phyloP scores from a whole-genome alignment of 2,797 vertebrate genomes.

The Cephalopachus bancanus region DNA sequence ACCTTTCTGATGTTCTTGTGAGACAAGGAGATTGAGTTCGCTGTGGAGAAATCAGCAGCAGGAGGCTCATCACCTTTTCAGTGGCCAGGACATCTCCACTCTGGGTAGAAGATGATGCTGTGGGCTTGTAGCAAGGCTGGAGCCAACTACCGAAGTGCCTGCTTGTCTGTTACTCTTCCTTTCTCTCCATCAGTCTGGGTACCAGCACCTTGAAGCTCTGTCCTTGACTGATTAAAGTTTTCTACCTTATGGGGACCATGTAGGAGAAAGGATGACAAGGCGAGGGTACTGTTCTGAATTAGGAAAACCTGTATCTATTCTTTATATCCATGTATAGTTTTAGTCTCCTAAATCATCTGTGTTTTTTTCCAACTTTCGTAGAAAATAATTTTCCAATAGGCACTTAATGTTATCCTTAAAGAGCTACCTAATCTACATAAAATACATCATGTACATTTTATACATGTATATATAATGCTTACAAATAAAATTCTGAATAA shows the following conservation, averaged over 20 bases:
- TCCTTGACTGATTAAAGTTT: background rate
- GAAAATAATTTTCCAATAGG: conserved; percentile 22
- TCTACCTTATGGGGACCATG: background rate
- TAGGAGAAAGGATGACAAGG: background rate
- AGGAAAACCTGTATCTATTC: background rate
- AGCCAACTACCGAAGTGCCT: background rate
- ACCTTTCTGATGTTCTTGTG: conserved; percentile 96
- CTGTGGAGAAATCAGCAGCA: background rate
- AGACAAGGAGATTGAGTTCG: conserved; percentile 80
- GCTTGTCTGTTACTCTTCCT: background rate
- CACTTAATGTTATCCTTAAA: background rate
- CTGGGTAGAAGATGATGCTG: accelerated
- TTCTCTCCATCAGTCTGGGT: background rate
- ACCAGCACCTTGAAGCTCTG: background rate
- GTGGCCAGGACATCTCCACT: background rate
- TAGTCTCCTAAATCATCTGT: background rate
- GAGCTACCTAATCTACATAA: conserved; percentile 59
- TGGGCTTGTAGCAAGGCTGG: accelerated
- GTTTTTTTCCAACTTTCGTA: background rate
- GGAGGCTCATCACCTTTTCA: background rate
- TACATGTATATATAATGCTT: conserved; percentile 69
- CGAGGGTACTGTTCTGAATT: background rate
- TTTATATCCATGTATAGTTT: background rate
- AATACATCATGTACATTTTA: background rate
- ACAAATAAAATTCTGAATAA: conserved; percentile 68